Percentiles rank a stretch among this genome's conserved stretches.
Conservation (phyloP, 92 coral and sea anemone genomes). For the Paramuricea clavata region DNA sequence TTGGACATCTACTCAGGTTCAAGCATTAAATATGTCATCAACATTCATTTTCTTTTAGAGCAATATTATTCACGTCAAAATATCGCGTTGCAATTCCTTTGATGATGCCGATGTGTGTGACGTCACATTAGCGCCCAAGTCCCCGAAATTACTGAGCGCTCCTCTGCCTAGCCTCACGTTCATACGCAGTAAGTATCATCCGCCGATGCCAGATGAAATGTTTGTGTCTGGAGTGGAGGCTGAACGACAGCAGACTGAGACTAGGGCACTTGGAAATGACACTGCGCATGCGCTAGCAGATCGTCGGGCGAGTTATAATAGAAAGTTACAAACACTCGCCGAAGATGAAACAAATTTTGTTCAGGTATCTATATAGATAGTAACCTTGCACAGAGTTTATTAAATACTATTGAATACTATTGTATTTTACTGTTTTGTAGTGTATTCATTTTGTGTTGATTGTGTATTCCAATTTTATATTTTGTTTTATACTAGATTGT, state of each 20-base stretch:
- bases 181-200: conserved; percentile 51
- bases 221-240: conserved; percentile 97
- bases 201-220: conserved; percentile 42
- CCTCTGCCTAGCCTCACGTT: conserved; percentile 87
- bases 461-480: no score
- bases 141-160: conserved; percentile 76
- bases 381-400: not conserved
- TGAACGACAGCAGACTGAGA: conserved; percentile 85
- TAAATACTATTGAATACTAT: no score
- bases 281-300: conserved; percentile 84
- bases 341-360: conserved; percentile 75
- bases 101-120: conserved; percentile 35
- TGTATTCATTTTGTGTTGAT: no score
- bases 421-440: no score
- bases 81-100: conserved; percentile 35
- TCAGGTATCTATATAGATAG: conserved; percentile 60
- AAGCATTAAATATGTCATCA: not conserved
- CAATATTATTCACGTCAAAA: conserved; percentile 35
- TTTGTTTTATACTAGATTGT: no score
- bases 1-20: not conserved
- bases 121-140: conserved; percentile 73
- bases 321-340: conserved; percentile 62
- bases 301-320: conserved; percentile 77
- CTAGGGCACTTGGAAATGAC: conserved; percentile 79
- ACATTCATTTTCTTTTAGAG: conserved; percentile 13